Evolutionary conservation across 2,888 invertebrate species (phyloP).

Genomic region (Chloromyia formosa): DNA sequence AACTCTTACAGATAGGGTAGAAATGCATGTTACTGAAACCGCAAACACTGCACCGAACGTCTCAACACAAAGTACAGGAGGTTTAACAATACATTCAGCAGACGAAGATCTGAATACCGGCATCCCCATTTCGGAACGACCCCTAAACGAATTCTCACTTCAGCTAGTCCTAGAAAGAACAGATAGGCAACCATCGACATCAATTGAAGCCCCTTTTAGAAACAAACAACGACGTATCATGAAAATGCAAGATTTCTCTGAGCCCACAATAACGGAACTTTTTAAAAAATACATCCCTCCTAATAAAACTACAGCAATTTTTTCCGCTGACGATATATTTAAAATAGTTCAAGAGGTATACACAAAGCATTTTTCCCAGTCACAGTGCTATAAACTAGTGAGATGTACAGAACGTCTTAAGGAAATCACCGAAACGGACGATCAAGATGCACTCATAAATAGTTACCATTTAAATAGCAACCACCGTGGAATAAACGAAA

Average conservation of each 20-base stretch:
- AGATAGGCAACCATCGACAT: background rate
- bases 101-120: too few species aligned
- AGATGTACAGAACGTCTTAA: slow-evolving; percentile 9
- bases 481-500: slow-evolving; percentile 45
- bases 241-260: background rate
- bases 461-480: slow-evolving; percentile 43
- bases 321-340: slow-evolving; percentile 48
- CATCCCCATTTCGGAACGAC: too few species aligned
- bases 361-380: slow-evolving; percentile 24
- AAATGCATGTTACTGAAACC: too few species aligned
- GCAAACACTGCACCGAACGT: too few species aligned
- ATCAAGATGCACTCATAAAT: slow-evolving; percentile 43
- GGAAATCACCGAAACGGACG: slow-evolving; percentile 42
- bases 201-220: background rate
- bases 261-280: background rate
- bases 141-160: background rate
- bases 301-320: slow-evolving; percentile 25
- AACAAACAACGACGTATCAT: background rate
- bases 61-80: too few species aligned
- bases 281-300: slow-evolving; percentile 4
- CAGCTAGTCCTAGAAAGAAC: background rate
- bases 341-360: slow-evolving; percentile 48
- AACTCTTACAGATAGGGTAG: background rate
- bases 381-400: slow-evolving; percentile 21
- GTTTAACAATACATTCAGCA: too few species aligned